These are phyloP conservation scores for Xiphydria camelus DNA, from an alignment of 2,888 invertebrate genomes.

Conservation along the genomic window DNA sequence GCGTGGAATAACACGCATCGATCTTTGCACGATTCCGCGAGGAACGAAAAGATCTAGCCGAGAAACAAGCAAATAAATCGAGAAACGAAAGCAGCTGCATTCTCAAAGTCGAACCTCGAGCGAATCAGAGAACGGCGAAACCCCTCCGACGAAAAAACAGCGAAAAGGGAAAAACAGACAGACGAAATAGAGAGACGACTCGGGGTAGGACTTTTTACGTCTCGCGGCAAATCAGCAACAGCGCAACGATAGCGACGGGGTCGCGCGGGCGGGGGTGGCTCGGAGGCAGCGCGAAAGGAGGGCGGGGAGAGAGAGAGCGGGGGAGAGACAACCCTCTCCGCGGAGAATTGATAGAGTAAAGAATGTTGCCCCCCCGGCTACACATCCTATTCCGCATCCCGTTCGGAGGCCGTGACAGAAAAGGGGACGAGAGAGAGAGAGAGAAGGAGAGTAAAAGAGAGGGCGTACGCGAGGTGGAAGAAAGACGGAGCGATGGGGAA, in stretches of 20 bases:
- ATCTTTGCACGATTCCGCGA: too few relatives aligned
- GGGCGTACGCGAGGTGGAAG: background rate
- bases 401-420: background rate
- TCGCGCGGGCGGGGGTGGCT: too few relatives aligned
- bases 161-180: too few relatives aligned
- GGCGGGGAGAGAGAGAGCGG: constrained; percentile 4
- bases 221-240: constrained; percentile 30
- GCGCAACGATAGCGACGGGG: constrained; percentile 21
- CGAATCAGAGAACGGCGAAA: too few relatives aligned
- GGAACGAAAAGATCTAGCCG: too few relatives aligned
- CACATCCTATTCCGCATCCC: background rate
- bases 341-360: constrained; percentile 47
- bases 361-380: constrained; percentile 33
- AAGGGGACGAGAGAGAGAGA: background rate
- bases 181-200: too few relatives aligned
- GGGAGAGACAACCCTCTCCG: constrained; percentile 24
- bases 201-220: too few relatives aligned
- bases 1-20: too few relatives aligned
- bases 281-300: constrained; percentile 6
- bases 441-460: background rate
- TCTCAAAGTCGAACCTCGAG: too few relatives aligned
- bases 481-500: background rate
- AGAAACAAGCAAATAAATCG: too few relatives aligned
- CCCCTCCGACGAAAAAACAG: too few relatives aligned
- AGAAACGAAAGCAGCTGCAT: too few relatives aligned